A percentile compares a stretch with the other conserved stretches of the same genome.
These are phyloP conservation scores for Standfussiana lucernea DNA, from an alignment of 2,888 invertebrate genomes.

Conservation along the genomic window DNA sequence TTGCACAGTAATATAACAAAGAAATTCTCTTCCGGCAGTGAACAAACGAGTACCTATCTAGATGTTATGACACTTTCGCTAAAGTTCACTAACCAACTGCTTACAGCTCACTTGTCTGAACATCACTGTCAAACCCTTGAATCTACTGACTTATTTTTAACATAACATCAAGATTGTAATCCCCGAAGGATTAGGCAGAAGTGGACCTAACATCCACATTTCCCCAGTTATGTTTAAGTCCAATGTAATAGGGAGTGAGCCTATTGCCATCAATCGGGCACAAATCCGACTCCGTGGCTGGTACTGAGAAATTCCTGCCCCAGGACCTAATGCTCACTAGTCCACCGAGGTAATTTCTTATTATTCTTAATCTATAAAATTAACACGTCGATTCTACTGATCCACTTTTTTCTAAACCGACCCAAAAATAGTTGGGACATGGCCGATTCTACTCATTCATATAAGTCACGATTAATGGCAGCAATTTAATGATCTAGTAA, in stretches of 20 bases:
- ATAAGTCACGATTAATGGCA: background rate
- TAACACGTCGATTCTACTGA: too few species aligned
- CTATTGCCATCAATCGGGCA: too few species aligned
- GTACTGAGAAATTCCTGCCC: too few species aligned
- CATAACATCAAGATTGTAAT: background rate
- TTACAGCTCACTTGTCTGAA: background rate
- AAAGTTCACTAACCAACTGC: too few species aligned
- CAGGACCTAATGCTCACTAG: too few species aligned
- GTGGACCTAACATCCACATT: too few species aligned
- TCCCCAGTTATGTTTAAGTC: too few species aligned
- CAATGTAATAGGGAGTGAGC: too few species aligned
- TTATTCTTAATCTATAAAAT: too few species aligned
- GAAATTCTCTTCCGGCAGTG: background rate
- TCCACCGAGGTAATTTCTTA: too few species aligned
- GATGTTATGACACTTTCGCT: background rate
- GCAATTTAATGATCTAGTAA: background rate
- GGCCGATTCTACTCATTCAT: background rate
- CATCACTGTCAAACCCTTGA: background rate
- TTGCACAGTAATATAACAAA: background rate
- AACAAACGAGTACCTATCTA: background rate
- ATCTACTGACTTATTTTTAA: background rate
- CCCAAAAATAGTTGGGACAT: background rate
- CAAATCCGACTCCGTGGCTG: too few species aligned
- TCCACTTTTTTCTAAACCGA: too few species aligned
- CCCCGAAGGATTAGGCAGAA: background rate